Conservation (phyloP, 2,888 invertebrate genomes). For the Netelia melanura region DNA sequence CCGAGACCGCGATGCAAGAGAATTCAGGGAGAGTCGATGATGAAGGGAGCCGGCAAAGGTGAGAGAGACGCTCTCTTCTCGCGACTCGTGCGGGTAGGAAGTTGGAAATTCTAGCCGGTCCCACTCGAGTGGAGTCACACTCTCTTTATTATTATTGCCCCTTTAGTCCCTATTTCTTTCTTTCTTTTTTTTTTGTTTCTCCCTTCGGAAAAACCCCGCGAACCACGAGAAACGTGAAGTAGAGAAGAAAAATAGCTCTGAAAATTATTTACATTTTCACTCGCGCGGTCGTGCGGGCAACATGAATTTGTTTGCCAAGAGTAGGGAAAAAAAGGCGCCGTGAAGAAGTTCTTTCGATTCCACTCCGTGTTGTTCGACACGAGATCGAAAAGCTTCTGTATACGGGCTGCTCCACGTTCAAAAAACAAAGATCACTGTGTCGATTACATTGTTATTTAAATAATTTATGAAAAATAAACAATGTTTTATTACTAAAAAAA, state of each 20-base stretch:
- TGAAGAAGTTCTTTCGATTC: constrained; percentile 2
- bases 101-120: not conserved
- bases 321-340: not conserved
- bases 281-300: constrained; percentile 18
- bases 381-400: constrained; percentile 3
- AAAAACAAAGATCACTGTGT: no score
- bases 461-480: no score
- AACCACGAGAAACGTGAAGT: not conserved
- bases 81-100: not conserved
- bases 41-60: not conserved
- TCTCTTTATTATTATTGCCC: constrained; percentile 1
- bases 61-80: constrained; percentile 14
- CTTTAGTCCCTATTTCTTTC: not conserved
- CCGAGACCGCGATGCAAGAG: not conserved
- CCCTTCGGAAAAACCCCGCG: constrained; percentile 5
- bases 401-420: not conserved
- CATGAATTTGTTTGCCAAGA: constrained; percentile 59
- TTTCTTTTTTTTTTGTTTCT: not conserved
- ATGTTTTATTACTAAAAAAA: no score
- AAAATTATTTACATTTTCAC: constrained; percentile 56
- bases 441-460: no score
- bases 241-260: constrained; percentile 37
- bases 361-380: constrained; percentile 27
- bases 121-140: not conserved
- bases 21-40: constrained; percentile 5